Evolutionary conservation across 1,140 invertebrate genomes (phyloP), one percentile per base, ranked within the genome.

Genomic region (Rhagoletis zephyria): DNA sequence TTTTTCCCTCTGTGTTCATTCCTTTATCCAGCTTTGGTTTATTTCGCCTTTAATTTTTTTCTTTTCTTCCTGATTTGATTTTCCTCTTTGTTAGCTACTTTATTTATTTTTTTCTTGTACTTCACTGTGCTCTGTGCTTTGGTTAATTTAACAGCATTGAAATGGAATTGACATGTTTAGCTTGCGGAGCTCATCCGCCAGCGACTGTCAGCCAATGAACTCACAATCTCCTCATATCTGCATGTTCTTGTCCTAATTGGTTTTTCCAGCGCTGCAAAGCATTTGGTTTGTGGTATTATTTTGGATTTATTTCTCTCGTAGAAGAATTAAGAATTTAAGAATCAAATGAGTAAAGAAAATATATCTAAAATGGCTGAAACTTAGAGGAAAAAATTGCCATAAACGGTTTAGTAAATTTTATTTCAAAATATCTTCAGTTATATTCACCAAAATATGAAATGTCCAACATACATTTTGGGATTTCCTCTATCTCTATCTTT

Each of bases 81-180:
- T 63, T 63, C 61, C n/a, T 30, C 61, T 63, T 63, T 63, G 61
- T 14, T 10, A 56, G 51, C 7, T 56, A 48, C 4, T 48, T 48
- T n/a, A 19, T 81, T 77, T n/a, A 51, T 51, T 10, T 81, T n/a
- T 59, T 74, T 3, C 45, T 5, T 16, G 16, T 48, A 4, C 16
- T 48, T 48, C 14, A 45, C 42, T 74, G 40, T 42, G 16, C 10
- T n/a, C 61, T 63, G 16, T 16, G 40, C 67, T 74, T 56, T 81
- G 74, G 74, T 81, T 81, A 81, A 81, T 81, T 59, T 81, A 81
- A 56, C 16, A 59, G 45, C 51, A 81, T 81, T 81, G 74, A 81
- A 51, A 59, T 81, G 51, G 74, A 81, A 81, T 81, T 81, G 16
- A 81, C 74, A 81, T 81, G 74, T 59, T 81, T 56, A 56, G 48